A percentile compares a stretch with the other conserved stretches of the same genome.
Conservation (phyloP, 2,888 invertebrate species). For the Caenorhabditis becei region DNA sequence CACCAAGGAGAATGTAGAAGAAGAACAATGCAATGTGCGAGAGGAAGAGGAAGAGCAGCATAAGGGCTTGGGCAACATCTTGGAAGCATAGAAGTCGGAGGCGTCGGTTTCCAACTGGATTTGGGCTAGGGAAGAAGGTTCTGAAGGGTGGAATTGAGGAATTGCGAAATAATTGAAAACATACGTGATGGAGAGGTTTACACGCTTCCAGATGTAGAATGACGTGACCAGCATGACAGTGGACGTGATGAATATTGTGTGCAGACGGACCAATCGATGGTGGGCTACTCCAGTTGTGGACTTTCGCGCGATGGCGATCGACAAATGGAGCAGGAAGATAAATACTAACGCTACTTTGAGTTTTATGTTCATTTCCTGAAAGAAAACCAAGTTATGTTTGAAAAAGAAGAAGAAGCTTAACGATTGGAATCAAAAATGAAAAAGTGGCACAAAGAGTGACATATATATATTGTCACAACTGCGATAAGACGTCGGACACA, state of each 20-base stretch:
- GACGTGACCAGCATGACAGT: constrained; percentile 65
- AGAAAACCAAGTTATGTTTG: background rate
- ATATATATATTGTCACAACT: constrained; percentile 28
- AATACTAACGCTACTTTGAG: constrained; percentile 20
- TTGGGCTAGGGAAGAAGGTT: constrained; percentile 31
- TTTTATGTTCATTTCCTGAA: constrained; percentile 55
- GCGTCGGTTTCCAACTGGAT: constrained; percentile 52
- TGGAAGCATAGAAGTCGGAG: constrained; percentile 61
- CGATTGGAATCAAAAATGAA: constrained; percentile 6
- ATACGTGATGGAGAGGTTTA: constrained; percentile 59
- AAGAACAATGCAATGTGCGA: constrained; percentile 69
- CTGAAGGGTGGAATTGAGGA: constrained; percentile 18
- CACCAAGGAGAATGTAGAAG: constrained; percentile 67
- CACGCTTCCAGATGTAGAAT: constrained; percentile 66
- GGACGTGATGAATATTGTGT: constrained; percentile 59
- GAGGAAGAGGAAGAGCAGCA: constrained; percentile 66
- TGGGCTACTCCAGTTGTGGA: constrained; percentile 56
- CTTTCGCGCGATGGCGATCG: constrained; percentile 47
- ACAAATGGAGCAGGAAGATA: constrained; percentile 25
- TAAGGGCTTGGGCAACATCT: constrained; percentile 62
- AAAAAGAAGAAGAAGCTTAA: background rate
- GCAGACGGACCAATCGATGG: constrained; percentile 66
- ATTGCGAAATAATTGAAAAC: constrained; percentile 11
- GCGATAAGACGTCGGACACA: constrained; percentile 50
- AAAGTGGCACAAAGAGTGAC: constrained; percentile 8